phyloP scores from a whole-genome alignment of 2,888 invertebrate species.

The Drosophila infuscata region DNA sequence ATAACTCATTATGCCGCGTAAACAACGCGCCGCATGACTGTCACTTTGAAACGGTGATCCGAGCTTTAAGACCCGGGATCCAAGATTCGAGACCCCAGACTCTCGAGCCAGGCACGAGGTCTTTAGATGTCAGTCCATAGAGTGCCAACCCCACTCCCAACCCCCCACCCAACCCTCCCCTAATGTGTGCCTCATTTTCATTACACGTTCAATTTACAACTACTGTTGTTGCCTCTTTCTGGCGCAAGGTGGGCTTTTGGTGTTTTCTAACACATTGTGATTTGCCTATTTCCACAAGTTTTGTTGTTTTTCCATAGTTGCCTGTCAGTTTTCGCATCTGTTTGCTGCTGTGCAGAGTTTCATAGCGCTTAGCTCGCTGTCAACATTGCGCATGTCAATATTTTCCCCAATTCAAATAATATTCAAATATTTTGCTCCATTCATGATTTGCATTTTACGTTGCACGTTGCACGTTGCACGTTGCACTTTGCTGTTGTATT shows the following conservation, averaged over 20 bases:
- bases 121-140: constrained; percentile 14
- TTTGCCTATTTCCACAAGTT: constrained; percentile 11
- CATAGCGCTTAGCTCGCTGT: constrained; percentile 63
- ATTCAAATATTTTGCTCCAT: constrained; percentile 59
- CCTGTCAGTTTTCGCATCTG: constrained; percentile 75
- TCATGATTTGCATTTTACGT: constrained; percentile 42
- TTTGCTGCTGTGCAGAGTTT: constrained; percentile 68
- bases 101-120: constrained; percentile 28
- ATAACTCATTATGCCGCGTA: constrained; percentile 81
- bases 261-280: constrained; percentile 46
- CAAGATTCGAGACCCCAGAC: constrained; percentile 7
- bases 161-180: background rate
- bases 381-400: constrained; percentile 55
- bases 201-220: constrained; percentile 68
- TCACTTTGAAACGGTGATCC: constrained; percentile 46
- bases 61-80: constrained; percentile 10
- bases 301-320: constrained; percentile 71
- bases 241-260: constrained; percentile 37
- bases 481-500: constrained; percentile 1
- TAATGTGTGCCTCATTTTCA: constrained; percentile 56
- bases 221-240: constrained; percentile 63
- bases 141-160: background rate
- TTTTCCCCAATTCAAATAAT: constrained; percentile 39
- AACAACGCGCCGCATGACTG: constrained; percentile 76
- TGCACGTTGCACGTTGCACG: background rate